These are phyloP conservation scores for Bombyx mori DNA, from an alignment of 1,140 invertebrate genomes.

Conservation along the genomic window ASM3026992v2 NC_085127.1:13851001-13851500, in stretches of 20 bases:
- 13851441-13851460: constrained; percentile 28
- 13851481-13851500: constrained; percentile 30
- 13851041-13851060: constrained; percentile 32
- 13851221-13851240: constrained; percentile 15
- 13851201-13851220: constrained; percentile 25
- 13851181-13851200: constrained; percentile 27
- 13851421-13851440: constrained; percentile 20
- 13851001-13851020: constrained; percentile 16
- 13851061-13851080: constrained; percentile 33
- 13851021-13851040: constrained; percentile 35
- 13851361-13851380: constrained; percentile 12
- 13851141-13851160: constrained; percentile 6
- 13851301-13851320: constrained; percentile 11
- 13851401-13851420: constrained; percentile 37
- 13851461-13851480: constrained; percentile 33
- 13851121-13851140: constrained; percentile 18
- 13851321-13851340: constrained; percentile 9
- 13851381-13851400: constrained; percentile 9
- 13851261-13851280: constrained; percentile 23
- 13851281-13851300: constrained; percentile 15
- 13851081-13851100: constrained; percentile 32
- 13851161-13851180: constrained; percentile 13
- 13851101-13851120: constrained; percentile 42
- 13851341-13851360: constrained; percentile 9
- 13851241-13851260: constrained; percentile 12